Base-by-base conservation (phyloP, 2,888 invertebrate genomes). In the Troides aeacus region DNA sequence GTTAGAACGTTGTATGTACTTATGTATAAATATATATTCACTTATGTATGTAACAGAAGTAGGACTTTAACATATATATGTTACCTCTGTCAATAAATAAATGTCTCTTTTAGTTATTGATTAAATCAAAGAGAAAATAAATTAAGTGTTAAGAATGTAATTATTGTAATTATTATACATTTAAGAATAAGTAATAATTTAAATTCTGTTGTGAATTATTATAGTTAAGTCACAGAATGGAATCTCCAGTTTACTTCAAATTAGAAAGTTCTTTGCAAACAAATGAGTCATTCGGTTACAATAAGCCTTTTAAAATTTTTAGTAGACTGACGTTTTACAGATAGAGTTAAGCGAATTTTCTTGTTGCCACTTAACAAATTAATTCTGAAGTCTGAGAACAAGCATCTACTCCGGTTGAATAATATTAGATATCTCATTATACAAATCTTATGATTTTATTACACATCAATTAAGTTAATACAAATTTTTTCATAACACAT, bases 211-310 rank as follows among this genome's bases (percentile, higher is more conserved):
- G 69, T 71, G 79, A 84, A 83, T 84, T 21, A 21, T 21, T 21
- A 1, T 84, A 87, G 87, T 86, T 83, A 86, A 81, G 83, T 84
- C 83, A 82, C 75, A 73, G 74, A 79, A 76, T 77, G 67, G 77
- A 80, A 80, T 79, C 79, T 77, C 73, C 74, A 77, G 68, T 68
- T 71, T 66, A 72, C 71, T 71, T 64, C 71, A 70, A 73, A 75
- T 75, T 74, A 17, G 71, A 71, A 72, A 64, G 59, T 72, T 70
- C 68, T 72, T 68, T 73, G 72, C 70, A 64, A 70, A 70, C 72
- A 70, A 70, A 70, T 70, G 70, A 62, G 68, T 60, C 24, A 57
- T 61, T 66, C 50, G 24, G 63, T 57, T 23, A 60, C 60, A 53
- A 62, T 23, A 60, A 64, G 68, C 66, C 39, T 17, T 50, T 64